These are phyloP conservation scores for Picathartes gymnocephalus DNA, from an alignment of 2,113 vertebrate species.

Conservation along the genomic window DNA sequence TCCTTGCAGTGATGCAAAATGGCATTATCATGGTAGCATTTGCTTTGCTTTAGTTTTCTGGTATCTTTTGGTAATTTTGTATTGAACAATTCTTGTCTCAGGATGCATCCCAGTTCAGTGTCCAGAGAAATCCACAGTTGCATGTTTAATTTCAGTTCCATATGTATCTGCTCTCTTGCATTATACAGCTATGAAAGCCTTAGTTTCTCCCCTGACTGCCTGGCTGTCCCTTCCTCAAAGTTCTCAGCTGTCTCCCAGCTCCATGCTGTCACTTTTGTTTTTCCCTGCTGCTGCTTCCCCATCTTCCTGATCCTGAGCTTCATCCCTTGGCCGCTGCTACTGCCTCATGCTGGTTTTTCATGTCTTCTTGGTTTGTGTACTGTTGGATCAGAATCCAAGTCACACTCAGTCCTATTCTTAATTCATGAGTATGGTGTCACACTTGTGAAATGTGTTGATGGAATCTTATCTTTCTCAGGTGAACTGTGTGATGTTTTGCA, in stretches of 20 bases:
- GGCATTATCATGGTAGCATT: background rate
- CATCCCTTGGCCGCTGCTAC: background rate
- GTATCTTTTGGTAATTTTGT: background rate
- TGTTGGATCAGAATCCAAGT: background rate
- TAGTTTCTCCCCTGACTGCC: background rate
- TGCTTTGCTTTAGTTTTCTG: background rate
- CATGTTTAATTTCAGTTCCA: background rate
- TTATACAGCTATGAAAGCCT: background rate
- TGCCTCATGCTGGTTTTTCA: background rate
- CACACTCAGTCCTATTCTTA: background rate
- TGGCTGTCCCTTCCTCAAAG: background rate
- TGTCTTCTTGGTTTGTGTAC: background rate
- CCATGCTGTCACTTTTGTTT: background rate
- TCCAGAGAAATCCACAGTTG: background rate
- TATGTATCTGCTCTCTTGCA: background rate
- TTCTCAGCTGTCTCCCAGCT: background rate
- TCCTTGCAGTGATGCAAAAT: background rate
- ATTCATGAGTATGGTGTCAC: background rate
- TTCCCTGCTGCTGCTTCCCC: background rate
- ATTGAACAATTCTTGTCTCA: background rate
- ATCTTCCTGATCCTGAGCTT: background rate
- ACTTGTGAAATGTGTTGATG: background rate
- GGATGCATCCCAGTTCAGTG: background rate
- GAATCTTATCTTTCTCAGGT: conserved; percentile 3
- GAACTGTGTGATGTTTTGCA: conserved; percentile 9